Base-by-base conservation (phyloP, 2,113 vertebrate genomes). In the Fulmarus glacialis region DNA sequence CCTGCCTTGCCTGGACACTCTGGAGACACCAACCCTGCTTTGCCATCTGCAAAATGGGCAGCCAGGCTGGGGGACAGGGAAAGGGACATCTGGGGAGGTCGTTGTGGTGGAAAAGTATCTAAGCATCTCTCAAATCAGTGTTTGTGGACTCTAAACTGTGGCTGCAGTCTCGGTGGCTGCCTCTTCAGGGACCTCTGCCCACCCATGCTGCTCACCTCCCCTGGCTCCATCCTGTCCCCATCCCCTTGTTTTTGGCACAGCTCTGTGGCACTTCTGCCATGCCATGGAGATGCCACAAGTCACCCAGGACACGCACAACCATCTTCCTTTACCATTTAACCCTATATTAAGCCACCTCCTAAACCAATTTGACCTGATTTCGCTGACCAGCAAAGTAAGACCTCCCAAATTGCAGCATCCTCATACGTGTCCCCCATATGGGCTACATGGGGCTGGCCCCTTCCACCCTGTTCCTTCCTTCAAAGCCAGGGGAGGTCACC, bases 371-470 rank as follows among this genome's bases (percentile, higher is more conserved):
- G 42, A 29, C 16, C 30, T 8, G 10, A 11, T 47, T 72, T 85
- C 6, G 1, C 53, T 70, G 43, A 64, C 22, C 12, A 17, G 12
- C 18, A 40, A 22, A 50, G 5, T 12, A 27, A 81, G 22, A 45
- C 24, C 66, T 81, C 45, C 36, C 45, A 70, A 36, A 45, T n/a
- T 15, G 60, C 12, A 60, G 32, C 56, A 84, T 27, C 40, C 24
- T 64, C 32, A 16, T 32, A 6, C 1, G 6, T 38, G 15, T 7
- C 36, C 10, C 16, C 17, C 2, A 0, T 18, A 34, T 4, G 43
- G 53, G 8, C 55, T 58, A 12, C 23, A 23, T 7, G 8, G 38
- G 30, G 21, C 43, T 74, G 74, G 20, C 12, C 4, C 20, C 50
- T 55, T 21, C 40, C 82, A 32, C n/a, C 27, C 15, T 40, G 10